These are phyloP conservation scores for Calidris pygmaea DNA, from an alignment of 2,113 vertebrate species.

Conservation along the genomic window DNA sequence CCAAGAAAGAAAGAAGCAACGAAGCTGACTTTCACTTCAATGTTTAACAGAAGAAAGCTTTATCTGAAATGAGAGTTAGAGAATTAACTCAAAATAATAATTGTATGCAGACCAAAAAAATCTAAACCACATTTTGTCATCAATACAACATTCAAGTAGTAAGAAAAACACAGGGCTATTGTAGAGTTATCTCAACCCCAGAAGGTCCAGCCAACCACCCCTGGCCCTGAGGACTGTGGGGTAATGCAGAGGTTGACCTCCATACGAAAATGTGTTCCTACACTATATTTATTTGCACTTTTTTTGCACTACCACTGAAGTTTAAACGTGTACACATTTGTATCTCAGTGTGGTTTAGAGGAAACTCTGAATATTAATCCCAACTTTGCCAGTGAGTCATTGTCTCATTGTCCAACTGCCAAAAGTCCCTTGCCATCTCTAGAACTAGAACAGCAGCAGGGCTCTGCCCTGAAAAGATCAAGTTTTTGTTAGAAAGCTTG, in stretches of 20 bases:
- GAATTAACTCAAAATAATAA: background rate
- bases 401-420: background rate
- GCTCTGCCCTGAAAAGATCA: background rate
- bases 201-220: background rate
- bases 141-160: background rate
- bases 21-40: background rate
- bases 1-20: background rate
- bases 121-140: background rate
- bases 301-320: background rate
- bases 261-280: background rate
- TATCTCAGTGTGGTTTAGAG: background rate
- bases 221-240: background rate
- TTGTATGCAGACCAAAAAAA: background rate
- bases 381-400: background rate
- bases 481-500: background rate
- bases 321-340: fast-evolving
- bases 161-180: background rate
- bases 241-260: background rate
- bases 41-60: background rate
- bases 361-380: background rate
- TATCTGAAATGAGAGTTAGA: background rate
- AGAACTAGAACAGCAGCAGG: background rate
- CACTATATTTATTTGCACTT: background rate
- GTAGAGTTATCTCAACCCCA: background rate
- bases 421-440: background rate